Evolutionary conservation across 1,140 invertebrate genomes (phyloP).

Genomic region (Papilio glaucus): DNA sequence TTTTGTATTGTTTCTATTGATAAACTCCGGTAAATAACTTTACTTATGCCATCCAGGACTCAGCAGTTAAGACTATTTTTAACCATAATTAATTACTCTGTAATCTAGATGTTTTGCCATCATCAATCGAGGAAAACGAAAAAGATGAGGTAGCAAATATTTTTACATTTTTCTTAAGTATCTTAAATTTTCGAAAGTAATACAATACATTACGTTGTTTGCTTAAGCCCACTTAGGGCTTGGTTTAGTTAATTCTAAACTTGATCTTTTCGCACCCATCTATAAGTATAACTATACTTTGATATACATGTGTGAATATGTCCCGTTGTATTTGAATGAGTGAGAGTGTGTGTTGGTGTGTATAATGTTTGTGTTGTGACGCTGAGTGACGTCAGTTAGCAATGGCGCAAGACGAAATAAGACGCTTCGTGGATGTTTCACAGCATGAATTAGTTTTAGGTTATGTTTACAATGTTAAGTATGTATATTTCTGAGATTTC

Average conservation of each 20-base stretch:
- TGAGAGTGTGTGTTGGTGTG: background rate
- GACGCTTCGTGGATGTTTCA: constrained; percentile 16
- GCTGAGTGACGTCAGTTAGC: constrained; percentile 19
- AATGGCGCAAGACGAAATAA: background rate
- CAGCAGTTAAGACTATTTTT: too few relatives aligned
- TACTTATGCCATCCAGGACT: too few relatives aligned
- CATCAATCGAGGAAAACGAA: too few relatives aligned
- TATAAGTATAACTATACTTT: constrained; percentile 1
- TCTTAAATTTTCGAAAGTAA: too few relatives aligned
- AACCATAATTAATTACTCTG: too few relatives aligned
- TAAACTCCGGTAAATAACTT: too few relatives aligned
- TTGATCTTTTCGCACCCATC: constrained; percentile 16
- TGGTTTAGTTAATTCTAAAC: background rate
- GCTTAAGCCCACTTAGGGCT: background rate
- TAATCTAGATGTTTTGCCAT: too few relatives aligned
- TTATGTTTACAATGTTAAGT: constrained; percentile 39
- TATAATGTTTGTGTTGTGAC: too few relatives aligned
- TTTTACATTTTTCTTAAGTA: too few relatives aligned
- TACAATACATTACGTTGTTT: too few relatives aligned
- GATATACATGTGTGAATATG: constrained; percentile 5
- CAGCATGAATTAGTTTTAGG: constrained; percentile 31
- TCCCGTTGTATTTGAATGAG: background rate
- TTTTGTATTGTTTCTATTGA: too few relatives aligned
- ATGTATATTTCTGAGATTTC: background rate
- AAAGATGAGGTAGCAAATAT: too few relatives aligned